Base-by-base conservation (phyloP, 2,113 vertebrate genomes). In the Mormoops blainvillei region DNA sequence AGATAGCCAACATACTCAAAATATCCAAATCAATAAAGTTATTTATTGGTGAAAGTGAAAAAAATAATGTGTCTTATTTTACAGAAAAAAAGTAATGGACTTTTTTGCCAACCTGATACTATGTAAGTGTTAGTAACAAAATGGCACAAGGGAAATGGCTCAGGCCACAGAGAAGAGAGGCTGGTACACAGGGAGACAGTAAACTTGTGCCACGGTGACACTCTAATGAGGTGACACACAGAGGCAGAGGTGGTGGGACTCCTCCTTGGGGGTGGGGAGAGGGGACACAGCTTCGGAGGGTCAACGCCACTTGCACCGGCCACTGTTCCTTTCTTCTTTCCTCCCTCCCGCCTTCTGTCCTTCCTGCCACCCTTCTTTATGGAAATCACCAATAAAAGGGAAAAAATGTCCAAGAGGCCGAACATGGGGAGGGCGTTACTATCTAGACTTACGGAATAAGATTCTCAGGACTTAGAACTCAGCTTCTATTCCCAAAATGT, bases 191-290 rank as follows among this genome's bases (percentile, higher is more conserved):
- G 38, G n/a, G 41, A 50, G 65, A 28, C 22, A 2, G 65, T 18
- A 13, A 4, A 11, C 43, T 1, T 1, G 12, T 10, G 0, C 9
- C 43, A 11, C 4, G 0, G 4, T 0, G n/a, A 41, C 28, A 4
- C 0, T 3, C 71, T 10, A 33, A 38, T 3, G 43, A 52, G 3
- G 54, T 2, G 43, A 19, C 2, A 3, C 28, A 0, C 56, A 5
- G 24, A 50, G 31, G 45, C 28, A 3, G 24, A 31, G 61, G 28
- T 28, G 0, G 13, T 3, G 14, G 5, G 14, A 2, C 68, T 54
- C 41, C 67, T 63, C 45, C 22, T 14, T 8, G 26, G 31, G 36
- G 2, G 0, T 14, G 7, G 4, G 2, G 15, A 63, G 33, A 38
- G 24, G 50, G 43, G 43, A 22, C 14, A 28, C 7, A 28, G 43